Evolutionary conservation across 2,888 invertebrate species (phyloP).

Genomic region (Eupeodes latifasciatus): DNA sequence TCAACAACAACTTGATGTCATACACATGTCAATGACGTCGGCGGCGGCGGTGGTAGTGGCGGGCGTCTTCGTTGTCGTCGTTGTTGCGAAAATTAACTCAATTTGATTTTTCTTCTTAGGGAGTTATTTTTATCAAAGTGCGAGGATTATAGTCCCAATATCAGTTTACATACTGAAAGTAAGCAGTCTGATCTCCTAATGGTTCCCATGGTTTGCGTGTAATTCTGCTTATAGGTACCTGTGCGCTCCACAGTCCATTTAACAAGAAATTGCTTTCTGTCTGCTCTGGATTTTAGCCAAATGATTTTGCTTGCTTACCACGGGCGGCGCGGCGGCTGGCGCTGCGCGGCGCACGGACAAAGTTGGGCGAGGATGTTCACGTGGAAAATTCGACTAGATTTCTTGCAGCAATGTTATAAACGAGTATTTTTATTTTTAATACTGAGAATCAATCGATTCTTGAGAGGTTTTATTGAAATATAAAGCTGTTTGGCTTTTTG

Average conservation of each 20-base stretch:
- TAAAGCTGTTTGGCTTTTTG: too few relatives aligned
- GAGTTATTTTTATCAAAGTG: slow-evolving; percentile 64
- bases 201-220: slow-evolving; percentile 65
- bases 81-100: neutral
- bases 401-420: slow-evolving; percentile 24
- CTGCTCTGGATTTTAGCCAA: slow-evolving; percentile 69
- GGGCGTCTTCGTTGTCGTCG: too few relatives aligned
- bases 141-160: slow-evolving; percentile 49
- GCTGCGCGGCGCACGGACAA: neutral
- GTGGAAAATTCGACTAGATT: slow-evolving; percentile 58
- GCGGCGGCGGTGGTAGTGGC: too few relatives aligned
- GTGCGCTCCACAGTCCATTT: slow-evolving; percentile 52
- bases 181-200: slow-evolving; percentile 53
- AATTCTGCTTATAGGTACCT: slow-evolving; percentile 14
- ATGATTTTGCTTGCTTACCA: slow-evolving; percentile 43
- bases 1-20: slow-evolving; percentile 62
- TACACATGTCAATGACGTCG: slow-evolving; percentile 70
- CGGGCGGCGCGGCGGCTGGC: too few relatives aligned
- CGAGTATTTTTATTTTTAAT: neutral
- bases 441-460: too few relatives aligned
- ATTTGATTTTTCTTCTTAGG: slow-evolving; percentile 1
- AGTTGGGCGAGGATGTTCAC: slow-evolving; percentile 55
- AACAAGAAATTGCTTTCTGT: slow-evolving; percentile 71
- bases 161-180: slow-evolving; percentile 63
- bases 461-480: too few relatives aligned